Evolutionary conservation across 2,888 invertebrate genomes (phyloP), one percentile per base, ranked within the genome.

Genomic region (Lithosia quadra): DNA sequence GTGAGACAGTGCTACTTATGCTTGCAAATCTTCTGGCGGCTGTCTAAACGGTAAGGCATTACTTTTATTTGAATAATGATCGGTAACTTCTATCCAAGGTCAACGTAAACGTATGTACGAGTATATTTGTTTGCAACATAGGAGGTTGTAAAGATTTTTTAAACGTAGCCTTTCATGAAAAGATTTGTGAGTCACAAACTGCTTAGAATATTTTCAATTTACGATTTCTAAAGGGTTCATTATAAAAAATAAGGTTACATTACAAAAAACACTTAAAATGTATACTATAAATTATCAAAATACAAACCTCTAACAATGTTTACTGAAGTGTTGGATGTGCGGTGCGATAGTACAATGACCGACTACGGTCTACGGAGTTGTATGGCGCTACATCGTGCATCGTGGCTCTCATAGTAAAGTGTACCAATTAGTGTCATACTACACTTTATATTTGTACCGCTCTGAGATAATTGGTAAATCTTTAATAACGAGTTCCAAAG

Each of bases 11-110:
- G 84, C 77, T 83, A 84, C 79, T 80, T 80, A 81, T 81, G 81
- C 82, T 86, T 86, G 86, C 86, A 86, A 85, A 84, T 84, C 83
- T 83, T 84, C 83, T 81, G 91, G 92, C 90, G 86, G 92, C 91
- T 90, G 92, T 89, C 84, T 74, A 85, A 86, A 88, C 84, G 92
- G 93, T 94, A 87, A 91, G 91, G 83, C 76, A 73, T 78, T 78
- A 76, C 58, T 71, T 78, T 76, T 76, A 71, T 73, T 72, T 75
- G 72, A 72, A 75, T 77, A 70, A 73, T 77, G 73, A 76, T 76
- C 69, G 71, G 72, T 79, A 82, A 81, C 73, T 81, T 78, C 78
- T 72, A 66, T 76, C 74, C 78, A 83, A 85, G 87, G 86, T 86
- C 81, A 81, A 72, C 72, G 78, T 78, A 81, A 81, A 85, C 84